Evolutionary conservation across 1,140 invertebrate genomes (phyloP), one percentile per base, ranked within the genome.

Genomic region (Cherax destructor): DNA sequence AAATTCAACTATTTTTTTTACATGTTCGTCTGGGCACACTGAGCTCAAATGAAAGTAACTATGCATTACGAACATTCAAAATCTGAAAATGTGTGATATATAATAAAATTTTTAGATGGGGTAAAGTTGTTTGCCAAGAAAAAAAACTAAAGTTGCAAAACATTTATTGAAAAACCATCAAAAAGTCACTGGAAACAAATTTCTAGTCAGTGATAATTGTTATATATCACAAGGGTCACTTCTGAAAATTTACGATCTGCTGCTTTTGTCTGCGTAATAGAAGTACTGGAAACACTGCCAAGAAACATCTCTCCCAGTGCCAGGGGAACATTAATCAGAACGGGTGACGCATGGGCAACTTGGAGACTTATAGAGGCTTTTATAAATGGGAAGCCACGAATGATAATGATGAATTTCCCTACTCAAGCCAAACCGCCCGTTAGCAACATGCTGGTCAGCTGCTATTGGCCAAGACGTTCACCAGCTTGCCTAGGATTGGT

Each of bases 341-440:
- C 16, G 47, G 52, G 77, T 50, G 77, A 79, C 77, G 77, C 41
- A 79, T 50, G 76, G 49, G 21, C 16, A 41, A 13, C 76, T 78
- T 11, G 52, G 77, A 79, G 77, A 79, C 47, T 79, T 30, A 79
- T n/a, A 50, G 77, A 50, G 47, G 47, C 77, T 56, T 81, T 81
- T 24, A 81, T 81, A 56, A 81, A 81, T 81, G 79, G 18, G 50
- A 56, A 56, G 13, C 21, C 56, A 4, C 79, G 79, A 81, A 81
- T 81, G 79, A 52, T 79, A 79, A 81, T 81, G 79, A 81, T 81
- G 79, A 59, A 81, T 81, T 81, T 81, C 50, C 79, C 79, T 59
- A 52, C 79, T 81, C 56, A 24, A 56, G 24, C 21, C 50, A 6
- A 21, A 81, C 79, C 50, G 13, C 50, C 79, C 21, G 6, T 16